Percentiles rank a stretch among this genome's conserved stretches.
phyloP scores from a whole-genome alignment of 2,888 invertebrate species.

The Plemyria rubiginata region DNA sequence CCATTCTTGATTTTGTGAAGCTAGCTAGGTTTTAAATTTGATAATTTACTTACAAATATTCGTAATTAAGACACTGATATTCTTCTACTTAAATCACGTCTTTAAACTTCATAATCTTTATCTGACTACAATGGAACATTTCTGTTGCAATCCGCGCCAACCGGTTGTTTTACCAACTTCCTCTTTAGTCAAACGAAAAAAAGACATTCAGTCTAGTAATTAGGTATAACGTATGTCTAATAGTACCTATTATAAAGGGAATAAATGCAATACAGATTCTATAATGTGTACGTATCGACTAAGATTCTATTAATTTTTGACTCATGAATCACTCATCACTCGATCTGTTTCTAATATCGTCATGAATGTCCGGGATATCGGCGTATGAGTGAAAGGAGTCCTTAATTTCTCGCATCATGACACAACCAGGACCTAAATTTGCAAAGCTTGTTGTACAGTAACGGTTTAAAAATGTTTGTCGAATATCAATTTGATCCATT shows the following conservation, averaged over 20 bases:
- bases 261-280: conserved; percentile 2
- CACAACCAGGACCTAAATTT: no score
- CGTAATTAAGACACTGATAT: conserved; percentile 74
- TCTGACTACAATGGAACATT: conserved; percentile 15
- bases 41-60: conserved; percentile 62
- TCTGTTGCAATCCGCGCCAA: conserved; percentile 18
- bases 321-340: no score
- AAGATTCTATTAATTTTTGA: no score
- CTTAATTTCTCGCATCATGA: conserved; percentile 1
- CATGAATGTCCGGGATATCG: conserved; percentile 10
- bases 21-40: conserved; percentile 49
- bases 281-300: no score
- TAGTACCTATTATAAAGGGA: not conserved
- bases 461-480: no score
- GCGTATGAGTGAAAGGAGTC: conserved; percentile 3
- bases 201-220: conserved; percentile 17
- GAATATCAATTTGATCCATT: no score
- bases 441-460: no score
- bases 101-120: conserved; percentile 25
- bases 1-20: conserved; percentile 41
- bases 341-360: conserved; percentile 9
- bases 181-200: conserved; percentile 22
- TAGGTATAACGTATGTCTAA: not conserved
- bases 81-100: conserved; percentile 61
- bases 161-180: conserved; percentile 7